Evolutionary conservation across 2,113 vertebrate species (phyloP), one percentile per base, ranked within the genome.

Genomic region (Oceanites oceanicus): DNA sequence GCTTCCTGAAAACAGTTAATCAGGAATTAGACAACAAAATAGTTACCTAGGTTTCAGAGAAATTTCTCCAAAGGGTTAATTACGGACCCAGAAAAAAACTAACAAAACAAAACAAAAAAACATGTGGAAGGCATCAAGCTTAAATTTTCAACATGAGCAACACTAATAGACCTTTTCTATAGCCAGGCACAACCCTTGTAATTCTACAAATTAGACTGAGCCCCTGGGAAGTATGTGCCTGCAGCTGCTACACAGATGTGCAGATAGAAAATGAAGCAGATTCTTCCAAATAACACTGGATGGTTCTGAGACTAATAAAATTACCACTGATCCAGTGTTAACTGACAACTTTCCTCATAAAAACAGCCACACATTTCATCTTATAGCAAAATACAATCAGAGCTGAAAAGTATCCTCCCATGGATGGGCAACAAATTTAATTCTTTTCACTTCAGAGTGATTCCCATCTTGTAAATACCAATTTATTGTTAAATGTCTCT

Each of bases 221-320:
- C 97, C 97, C 97, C 94, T 97, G 97, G 97, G 97, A 98, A 98
- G 93, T 84, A 75, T 92, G 75, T 71, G 92, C 75, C 91, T 96
- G 93, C 98, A 98, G 98, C 98, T 98, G 98, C 94, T 94, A 79
- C 67, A 6, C 98, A 98, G 97, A 98, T 98, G 98, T 97, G 91
- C 53, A 74, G 73, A 27, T 4, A 89, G 91, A 86, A 85, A 91
- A 67, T 42, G 83, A 97, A 79, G 95, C 76, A 92, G 92, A 82
- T 90, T 92, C 85, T 95, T 96, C 92, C 90, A 82, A 79, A 93
- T 87, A 75, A 92, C 92, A 86, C 53, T 30, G 65, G 76, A 87
- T 38, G 44, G 92, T 94, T 95, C 86, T 91, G 82, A 91, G 88
- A 70, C 80, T 96, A 93, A 95, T 88, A 85, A 96, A 96, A 97